These are phyloP conservation scores for Graphium colonna DNA, from an alignment of 2,888 invertebrate species.

Conservation along the genomic window DNA sequence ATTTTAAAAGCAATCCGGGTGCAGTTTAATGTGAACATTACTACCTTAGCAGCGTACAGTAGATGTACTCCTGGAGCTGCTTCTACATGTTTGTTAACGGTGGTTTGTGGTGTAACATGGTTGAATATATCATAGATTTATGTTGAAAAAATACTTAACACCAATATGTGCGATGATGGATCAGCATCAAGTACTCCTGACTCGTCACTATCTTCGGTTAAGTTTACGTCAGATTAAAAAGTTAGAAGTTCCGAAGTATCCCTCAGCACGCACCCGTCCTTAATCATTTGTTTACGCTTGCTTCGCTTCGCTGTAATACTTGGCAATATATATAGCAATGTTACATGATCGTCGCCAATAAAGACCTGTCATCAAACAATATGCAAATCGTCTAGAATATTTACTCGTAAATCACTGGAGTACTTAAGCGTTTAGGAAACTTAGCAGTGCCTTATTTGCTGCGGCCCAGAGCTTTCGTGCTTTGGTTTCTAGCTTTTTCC, in stretches of 20 bases:
- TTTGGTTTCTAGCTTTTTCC: constrained; percentile 40
- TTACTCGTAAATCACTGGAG: constrained; percentile 57
- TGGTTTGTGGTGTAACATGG: too few relatives aligned
- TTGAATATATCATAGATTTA: neutral
- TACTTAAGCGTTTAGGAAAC: constrained; percentile 49
- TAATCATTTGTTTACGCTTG: constrained; percentile 73
- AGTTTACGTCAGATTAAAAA: constrained; percentile 41
- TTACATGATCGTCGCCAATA: constrained; percentile 72
- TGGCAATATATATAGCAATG: constrained; percentile 64
- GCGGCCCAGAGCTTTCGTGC: constrained; percentile 53
- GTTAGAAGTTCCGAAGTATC: constrained; percentile 41
- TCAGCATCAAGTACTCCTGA: constrained; percentile 52
- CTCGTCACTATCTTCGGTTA: constrained; percentile 22
- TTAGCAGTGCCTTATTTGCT: constrained; percentile 61
- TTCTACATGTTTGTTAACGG: too few relatives aligned
- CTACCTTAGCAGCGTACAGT: neutral
- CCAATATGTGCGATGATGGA: constrained; percentile 34
- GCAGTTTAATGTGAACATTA: constrained; percentile 27
- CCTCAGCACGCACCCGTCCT: constrained; percentile 57
- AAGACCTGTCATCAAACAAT: constrained; percentile 61
- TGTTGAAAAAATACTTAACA: neutral
- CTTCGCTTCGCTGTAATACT: constrained; percentile 58
- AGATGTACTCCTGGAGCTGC: too few relatives aligned
- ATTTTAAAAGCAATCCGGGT: constrained; percentile 25
- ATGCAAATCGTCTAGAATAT: constrained; percentile 68